Base-by-base conservation (phyloP, 2,888 invertebrate species). In the Heteromyza rotundicornis region DNA sequence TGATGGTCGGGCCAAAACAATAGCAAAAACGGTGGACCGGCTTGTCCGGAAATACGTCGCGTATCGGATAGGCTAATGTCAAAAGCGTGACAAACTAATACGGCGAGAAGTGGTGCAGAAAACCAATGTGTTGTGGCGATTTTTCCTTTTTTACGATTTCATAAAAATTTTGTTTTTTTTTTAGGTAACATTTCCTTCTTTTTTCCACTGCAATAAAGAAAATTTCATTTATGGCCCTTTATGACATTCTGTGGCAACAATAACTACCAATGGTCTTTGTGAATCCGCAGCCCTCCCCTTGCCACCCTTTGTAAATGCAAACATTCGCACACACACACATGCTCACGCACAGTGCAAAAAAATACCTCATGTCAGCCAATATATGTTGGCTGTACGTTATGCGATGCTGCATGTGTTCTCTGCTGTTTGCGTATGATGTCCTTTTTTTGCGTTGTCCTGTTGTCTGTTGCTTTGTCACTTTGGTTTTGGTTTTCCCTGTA, bases 121-220 rank as follows among this genome's bases (percentile, higher is more conserved):
- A 27, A 27, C 27, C 27, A 58, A 36, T 24, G 54, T 62, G 58
- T 53, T 24, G 49, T 54, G 50, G 10, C 35, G 32, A 55, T 49
- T n/a, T n/a, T n/a, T 59, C 24, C 27, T 54, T 55, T 50, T 44
- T 60, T 51, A 60, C 44, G 22, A 57, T 24, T 50, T 49, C 40
- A 57, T 51, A 53, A 14, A 53, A 14, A 50, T 44, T 40, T 40
- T 40, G 40, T 40, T 27, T 27, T 27, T 27, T 27, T 27, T 27
- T n/a, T n/a, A n/a, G n/a, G n/a, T n/a, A n/a, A n/a, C n/a, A n/a
- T n/a, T n/a, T n/a, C n/a, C n/a, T n/a, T n/a, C n/a, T n/a, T n/a
- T n/a, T n/a, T n/a, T n/a, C n/a, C n/a, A n/a, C n/a, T n/a, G n/a
- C n/a, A n/a, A n/a, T n/a, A n/a, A n/a, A n/a, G n/a, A n/a, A n/a